Evolutionary conservation across 2,113 vertebrate genomes (phyloP), one percentile per base, ranked within the genome.

Genomic region (Phrynosoma blainvillii): DNA sequence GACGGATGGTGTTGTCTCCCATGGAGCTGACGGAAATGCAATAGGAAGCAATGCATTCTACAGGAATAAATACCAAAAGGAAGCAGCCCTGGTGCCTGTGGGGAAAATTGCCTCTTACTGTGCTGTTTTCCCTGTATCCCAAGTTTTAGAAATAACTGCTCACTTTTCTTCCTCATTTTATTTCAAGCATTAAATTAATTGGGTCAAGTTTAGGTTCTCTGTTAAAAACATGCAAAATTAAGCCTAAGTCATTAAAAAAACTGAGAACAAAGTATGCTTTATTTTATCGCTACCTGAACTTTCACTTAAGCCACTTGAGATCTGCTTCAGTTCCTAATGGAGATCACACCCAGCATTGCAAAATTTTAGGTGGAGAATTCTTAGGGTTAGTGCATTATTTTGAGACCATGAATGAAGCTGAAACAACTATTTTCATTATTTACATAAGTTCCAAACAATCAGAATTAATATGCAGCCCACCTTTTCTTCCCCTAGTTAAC

Each of bases 1-100:
- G 97, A 97, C 25, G 94, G 96, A 97, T 97, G 94, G 93, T 95
- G 95, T 96, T 96, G 96, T 96, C 94, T 97, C 90, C 95, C 90
- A 90, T 92, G 82, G 87, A 96, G 84, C 66, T 96, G 95, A 94
- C 92, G 93, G 92, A 94, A 96, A 97, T 96, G 94, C 93, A 90
- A 94, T 87, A 87, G 92, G 93, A 95, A 92, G 88, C 95, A 95
- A 87, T 88, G 76, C 70, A 42, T 86, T n/a, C 90, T 89, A 75
- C 79, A 86, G 13, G 74, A 91, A 94, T 92, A 91, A 91, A 92
- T 1, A 82, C 2, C 0, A 66, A 81, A 90, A 88, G 79, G 13
- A 87, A 88, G 77, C 88, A 92, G 75, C 1, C 0, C 86, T 88
- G 47, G 66, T 90, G 62, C 70, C 79, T 70, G 78, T 79, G 85